These are phyloP conservation scores for Drosophila nikananu DNA, from an alignment of 1,140 invertebrate species.

Conservation along the genomic window DNA sequence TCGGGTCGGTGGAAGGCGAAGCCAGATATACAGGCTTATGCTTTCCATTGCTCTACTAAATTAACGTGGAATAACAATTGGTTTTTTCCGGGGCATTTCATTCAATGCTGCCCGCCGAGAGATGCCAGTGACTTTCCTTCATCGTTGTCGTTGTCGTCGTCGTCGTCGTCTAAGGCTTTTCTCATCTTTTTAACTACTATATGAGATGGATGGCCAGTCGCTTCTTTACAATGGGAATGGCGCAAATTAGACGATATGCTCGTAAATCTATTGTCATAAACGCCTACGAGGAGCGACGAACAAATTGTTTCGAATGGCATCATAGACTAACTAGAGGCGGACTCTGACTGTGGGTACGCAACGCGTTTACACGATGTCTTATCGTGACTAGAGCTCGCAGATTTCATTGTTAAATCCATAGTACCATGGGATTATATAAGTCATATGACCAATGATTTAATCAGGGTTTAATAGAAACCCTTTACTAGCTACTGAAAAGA, in stretches of 20 bases:
- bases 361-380: constrained; percentile 26
- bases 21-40: constrained; percentile 28
- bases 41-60: constrained; percentile 75
- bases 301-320: constrained; percentile 60
- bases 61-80: constrained; percentile 78
- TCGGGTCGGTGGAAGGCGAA: constrained; percentile 17
- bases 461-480: not conserved
- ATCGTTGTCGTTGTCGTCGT: constrained; percentile 21
- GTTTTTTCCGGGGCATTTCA: constrained; percentile 84
- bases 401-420: constrained; percentile 1
- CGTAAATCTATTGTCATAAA: constrained; percentile 81
- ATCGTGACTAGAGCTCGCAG: constrained; percentile 6
- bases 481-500: not conserved
- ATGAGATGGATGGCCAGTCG: constrained; percentile 50
- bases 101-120: constrained; percentile 59
- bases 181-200: constrained; percentile 55
- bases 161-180: constrained; percentile 70
- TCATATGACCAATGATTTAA: not conserved
- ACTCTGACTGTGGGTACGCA: constrained; percentile 16
- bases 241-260: constrained; percentile 79
- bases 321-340: constrained; percentile 41
- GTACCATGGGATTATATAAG: too few species aligned
- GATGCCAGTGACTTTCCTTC: constrained; percentile 69
- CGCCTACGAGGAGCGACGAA: constrained; percentile 65
- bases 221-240: constrained; percentile 63